Base-by-base conservation (phyloP, 2,113 vertebrate genomes). In the Ptychochromis oligacanthus region DNA sequence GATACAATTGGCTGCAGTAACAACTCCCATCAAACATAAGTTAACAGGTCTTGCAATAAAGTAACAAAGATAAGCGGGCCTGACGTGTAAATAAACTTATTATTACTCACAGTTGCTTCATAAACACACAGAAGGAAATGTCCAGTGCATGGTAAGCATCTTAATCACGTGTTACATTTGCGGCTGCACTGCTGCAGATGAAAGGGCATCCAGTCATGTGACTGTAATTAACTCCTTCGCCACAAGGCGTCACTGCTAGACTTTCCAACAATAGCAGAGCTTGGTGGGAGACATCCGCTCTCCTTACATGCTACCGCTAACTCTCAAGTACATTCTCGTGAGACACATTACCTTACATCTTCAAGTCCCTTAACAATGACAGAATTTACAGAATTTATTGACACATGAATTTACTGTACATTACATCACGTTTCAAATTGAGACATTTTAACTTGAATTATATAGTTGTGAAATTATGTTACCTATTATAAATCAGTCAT, bases 1-100 rank as follows among this genome's bases (percentile, higher is more conserved):
- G 28, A 61, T 61, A 61, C 17, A 61, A 0, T 61, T 61, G 34
- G 59, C 8, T n/a, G 8, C 52, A 17, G 10, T 8, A 34, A 61
- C 0, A 34, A 34, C 0, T 61, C 59, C 59, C 59, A 0, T 61
- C 17, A n/a, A 1, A 61, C 28, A 34, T 18, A 60, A 60, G 34
- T 60, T 9, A 0, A 60, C 58, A 2, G 28, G 28, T 61, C 26
- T 61, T 34, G 1, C 59, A 61, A 61, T 34, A 61, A 61, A 61
- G 28, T 61, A 17, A 20, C 20, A 60, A 17, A 8, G 2, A 6
- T 28, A 60, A 60, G 34, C n/a, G 28, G 28, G 18, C 18, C 28
- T 20, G 59, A 34, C 28, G 20, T 28, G 28, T 20, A n/a, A 60
- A 34, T 34, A 60, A 1, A 60, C 0, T 0, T 34, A 60, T 60